Conservation (phyloP, 2,888 invertebrate genomes). For the Drosophila paranaensis region DNA sequence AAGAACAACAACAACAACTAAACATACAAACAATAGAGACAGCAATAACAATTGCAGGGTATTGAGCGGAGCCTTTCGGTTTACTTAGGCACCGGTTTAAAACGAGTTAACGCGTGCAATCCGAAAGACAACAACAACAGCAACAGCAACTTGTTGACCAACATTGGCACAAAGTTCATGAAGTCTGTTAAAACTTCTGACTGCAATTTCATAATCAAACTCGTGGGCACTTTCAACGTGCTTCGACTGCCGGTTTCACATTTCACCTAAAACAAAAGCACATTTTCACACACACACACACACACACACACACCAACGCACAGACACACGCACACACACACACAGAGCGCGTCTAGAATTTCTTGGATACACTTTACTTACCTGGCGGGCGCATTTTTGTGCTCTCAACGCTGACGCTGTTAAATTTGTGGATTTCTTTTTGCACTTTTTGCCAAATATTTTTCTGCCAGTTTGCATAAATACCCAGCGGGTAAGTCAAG, state of each 20-base stretch:
- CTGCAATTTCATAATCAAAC: conserved; percentile 63
- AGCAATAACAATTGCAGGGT: conserved; percentile 19
- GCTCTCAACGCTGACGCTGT: conserved; percentile 59
- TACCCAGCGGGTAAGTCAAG: conserved; percentile 56
- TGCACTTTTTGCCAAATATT: conserved; percentile 18
- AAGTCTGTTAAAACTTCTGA: conserved; percentile 41
- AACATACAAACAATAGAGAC: conserved; percentile 48
- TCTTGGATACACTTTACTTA: conserved; percentile 73
- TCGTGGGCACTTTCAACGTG: conserved; percentile 68
- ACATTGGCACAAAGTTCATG: conserved; percentile 40
- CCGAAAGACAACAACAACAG: conserved; percentile 15
- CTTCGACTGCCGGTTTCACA: conserved; percentile 50
- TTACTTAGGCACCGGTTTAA: conserved; percentile 27
- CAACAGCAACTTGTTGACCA: conserved; percentile 42
- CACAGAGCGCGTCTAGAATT: conserved; percentile 52
- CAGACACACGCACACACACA: conserved; percentile 22
- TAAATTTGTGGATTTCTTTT: conserved; percentile 46
- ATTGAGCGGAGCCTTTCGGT: conserved; percentile 34
- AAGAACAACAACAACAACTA: conserved; percentile 39
- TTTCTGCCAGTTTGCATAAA: conserved; percentile 67
- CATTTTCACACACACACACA: conserved; percentile 6
- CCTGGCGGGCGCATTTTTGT: conserved; percentile 53
- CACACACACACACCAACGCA: not conserved
- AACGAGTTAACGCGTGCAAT: conserved; percentile 61
- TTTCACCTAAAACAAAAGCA: conserved; percentile 50